Evolutionary conservation across 2,888 invertebrate genomes (phyloP), one percentile per base, ranked within the genome.

Genomic region (Imbricaverruca yamaguchii): DNA sequence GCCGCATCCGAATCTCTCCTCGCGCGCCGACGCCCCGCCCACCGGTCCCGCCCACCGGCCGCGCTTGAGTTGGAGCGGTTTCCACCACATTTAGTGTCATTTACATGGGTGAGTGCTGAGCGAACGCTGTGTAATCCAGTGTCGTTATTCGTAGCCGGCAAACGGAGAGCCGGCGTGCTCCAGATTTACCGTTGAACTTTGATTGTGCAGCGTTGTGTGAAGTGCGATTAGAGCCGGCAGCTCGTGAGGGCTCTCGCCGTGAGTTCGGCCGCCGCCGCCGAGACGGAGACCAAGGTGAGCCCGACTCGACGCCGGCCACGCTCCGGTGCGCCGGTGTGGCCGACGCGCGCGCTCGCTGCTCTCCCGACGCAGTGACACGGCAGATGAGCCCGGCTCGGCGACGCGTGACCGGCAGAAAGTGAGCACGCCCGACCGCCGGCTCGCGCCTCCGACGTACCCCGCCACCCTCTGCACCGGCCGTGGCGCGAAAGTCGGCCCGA

Each of bases 41-140:
- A 39, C 55, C 53, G 74, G n/a, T 18, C 18, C 74, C 53, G 18
- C 53, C 74, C 53, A 18, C 21, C 55, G 74, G 74, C 53, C 74
- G 74, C 74, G 74, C 74, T 74, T 74, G 55, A 74, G 74, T 74
- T 74, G 74, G 74, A 74, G 74, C 74, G 21, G 74, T 74, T 74
- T 74, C 74, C 74, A 74, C 74, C 74, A 74, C 74, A 74, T 74
- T 74, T 74, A 74, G 74, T 74, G 74, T 74, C 74, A 74, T 74
- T 74, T 74, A 74, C 74, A 74, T 74, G 74, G 74, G 74, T 74
- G 74, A 74, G 74, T 74, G 74, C 74, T 55, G 74, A 55, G 74
- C 53, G 74, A 55, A 55, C 23, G 74, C 74, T 74, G 74, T 74
- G 74, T 74, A 74, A 74, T 74, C 74, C 74, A 55, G 74, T 74